Evolutionary conservation across 2,113 vertebrate species (phyloP).

Genomic region (Pteropus alecto): DNA sequence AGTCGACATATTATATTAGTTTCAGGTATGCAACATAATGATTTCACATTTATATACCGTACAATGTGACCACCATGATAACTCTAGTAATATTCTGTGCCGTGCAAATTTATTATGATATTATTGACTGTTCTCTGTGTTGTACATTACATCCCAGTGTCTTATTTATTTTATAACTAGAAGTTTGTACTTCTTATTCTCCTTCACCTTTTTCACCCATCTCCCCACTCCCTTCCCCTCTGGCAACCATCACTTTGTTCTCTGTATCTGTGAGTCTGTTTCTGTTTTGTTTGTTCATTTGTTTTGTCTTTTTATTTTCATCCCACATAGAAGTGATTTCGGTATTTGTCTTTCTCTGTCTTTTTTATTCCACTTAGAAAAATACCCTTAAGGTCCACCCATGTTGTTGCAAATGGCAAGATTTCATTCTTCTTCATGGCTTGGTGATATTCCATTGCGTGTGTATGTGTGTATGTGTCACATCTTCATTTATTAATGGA

Average conservation of each 20-base stretch:
- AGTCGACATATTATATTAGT: background rate
- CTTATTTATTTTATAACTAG: background rate
- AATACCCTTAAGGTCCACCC: too few species aligned
- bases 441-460: background rate
- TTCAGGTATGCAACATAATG: background rate
- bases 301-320: background rate
- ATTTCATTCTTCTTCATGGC: background rate
- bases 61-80: background rate
- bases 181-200: background rate
- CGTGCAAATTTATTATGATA: background rate
- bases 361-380: background rate
- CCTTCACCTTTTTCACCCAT: background rate
- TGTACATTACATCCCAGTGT: background rate
- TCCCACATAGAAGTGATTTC: background rate
- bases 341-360: background rate
- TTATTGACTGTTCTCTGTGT: background rate
- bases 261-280: background rate
- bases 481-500: background rate
- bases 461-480: background rate
- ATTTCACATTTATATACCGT: background rate
- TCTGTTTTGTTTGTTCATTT: background rate
- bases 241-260: background rate
- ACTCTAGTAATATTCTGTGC: background rate
- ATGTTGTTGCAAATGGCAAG: background rate
- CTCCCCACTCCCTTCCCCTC: background rate